These are phyloP conservation scores for Hydrophis major DNA, from an alignment of 2,797 vertebrate genomes.

Conservation along the genomic window DNA sequence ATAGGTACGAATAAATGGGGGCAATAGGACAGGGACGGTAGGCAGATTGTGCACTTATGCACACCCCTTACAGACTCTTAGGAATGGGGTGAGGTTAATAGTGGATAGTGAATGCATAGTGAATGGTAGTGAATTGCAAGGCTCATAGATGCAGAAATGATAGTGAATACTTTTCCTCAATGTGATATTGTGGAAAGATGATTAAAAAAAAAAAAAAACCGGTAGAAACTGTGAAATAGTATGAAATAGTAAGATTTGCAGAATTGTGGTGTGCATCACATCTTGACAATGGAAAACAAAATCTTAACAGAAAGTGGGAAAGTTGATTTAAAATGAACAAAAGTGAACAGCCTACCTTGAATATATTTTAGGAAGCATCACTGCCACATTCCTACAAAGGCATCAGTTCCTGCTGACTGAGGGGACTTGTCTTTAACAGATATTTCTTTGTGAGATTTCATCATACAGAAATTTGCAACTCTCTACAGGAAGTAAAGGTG, in stretches of 20 bases:
- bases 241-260: background rate
- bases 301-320: background rate
- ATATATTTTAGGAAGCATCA: background rate
- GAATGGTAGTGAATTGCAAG: no score
- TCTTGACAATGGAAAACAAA: background rate
- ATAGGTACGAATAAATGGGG: no score
- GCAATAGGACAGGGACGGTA: no score
- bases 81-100: no score
- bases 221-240: background rate
- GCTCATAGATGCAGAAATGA: background rate
- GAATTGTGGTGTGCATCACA: background rate
- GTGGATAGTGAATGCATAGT: no score
- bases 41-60: no score
- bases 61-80: no score
- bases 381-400: background rate
- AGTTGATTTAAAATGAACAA: background rate
- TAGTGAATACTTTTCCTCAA: no score
- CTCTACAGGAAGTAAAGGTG: slow-evolving; percentile 54
- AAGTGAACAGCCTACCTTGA: slow-evolving; percentile 24
- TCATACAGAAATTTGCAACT: slow-evolving; percentile 55
- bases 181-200: no score
- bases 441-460: background rate
- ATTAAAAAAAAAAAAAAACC: no score
- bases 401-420: slow-evolving; percentile 42
- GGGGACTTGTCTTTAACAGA: slow-evolving; percentile 24